Conservation (phyloP, 2,888 invertebrate genomes). For the Leptinotarsa juncta region DNA sequence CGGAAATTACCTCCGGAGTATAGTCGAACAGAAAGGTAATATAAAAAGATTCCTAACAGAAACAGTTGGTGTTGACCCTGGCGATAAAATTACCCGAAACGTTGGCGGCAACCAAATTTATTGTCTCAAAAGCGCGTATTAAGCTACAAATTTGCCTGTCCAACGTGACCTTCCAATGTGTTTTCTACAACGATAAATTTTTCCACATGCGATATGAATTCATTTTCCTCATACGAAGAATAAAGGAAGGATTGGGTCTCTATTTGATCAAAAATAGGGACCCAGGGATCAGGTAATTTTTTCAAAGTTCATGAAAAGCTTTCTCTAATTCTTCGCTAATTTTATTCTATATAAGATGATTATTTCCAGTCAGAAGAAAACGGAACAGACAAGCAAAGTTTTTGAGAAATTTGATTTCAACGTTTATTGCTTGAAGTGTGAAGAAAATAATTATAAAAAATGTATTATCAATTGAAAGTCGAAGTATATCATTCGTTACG, state of each 20-base stretch:
- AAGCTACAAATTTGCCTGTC: conserved; percentile 1
- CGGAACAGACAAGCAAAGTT: too few species aligned
- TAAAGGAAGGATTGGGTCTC: neutral
- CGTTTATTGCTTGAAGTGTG: too few species aligned
- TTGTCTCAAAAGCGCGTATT: neutral
- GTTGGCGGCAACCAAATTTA: neutral
- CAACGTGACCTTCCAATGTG: neutral
- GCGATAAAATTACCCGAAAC: neutral
- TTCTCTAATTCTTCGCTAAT: neutral
- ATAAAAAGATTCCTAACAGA: neutral
- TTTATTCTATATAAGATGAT: neutral
- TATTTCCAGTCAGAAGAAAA: too few species aligned
- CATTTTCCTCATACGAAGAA: neutral
- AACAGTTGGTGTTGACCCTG: neutral
- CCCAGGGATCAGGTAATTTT: neutral
- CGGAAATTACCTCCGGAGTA: neutral
- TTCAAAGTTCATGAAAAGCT: neutral
- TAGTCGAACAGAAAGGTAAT: neutral
- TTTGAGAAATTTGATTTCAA: too few species aligned
- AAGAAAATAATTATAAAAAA: too few species aligned
- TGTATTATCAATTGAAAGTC: too few species aligned
- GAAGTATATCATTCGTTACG: too few species aligned
- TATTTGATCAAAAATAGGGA: neutral
- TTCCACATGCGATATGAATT: neutral
- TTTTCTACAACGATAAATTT: conserved; percentile 1